phyloP scores from a whole-genome alignment of 2,888 invertebrate genomes.

The Eueremaeus valkanovi region DNA sequence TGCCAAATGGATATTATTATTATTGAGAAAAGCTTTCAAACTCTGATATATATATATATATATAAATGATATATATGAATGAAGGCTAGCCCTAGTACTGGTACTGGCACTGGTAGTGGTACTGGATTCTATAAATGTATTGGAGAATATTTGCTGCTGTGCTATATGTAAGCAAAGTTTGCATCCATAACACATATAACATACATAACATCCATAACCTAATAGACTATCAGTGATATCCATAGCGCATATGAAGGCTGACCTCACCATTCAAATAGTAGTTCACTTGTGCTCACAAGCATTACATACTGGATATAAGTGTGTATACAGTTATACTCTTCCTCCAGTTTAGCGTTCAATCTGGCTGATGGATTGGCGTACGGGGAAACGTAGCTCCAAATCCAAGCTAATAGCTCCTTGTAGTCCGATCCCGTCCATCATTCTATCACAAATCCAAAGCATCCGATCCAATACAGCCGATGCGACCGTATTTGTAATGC shows the following conservation, averaged over 20 bases:
- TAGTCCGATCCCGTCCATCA: slow-evolving; percentile 39
- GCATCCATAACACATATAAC: slow-evolving; percentile 30
- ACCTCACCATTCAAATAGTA: slow-evolving; percentile 32
- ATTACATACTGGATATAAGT: slow-evolving; percentile 23
- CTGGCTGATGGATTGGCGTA: slow-evolving; percentile 40
- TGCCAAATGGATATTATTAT: slow-evolving; percentile 10
- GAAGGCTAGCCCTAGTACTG: slow-evolving; percentile 11
- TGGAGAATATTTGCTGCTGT: too few species aligned
- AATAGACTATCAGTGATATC: slow-evolving; percentile 12
- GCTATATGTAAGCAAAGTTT: slow-evolving; percentile 21
- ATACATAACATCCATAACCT: slow-evolving; percentile 33
- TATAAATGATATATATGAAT: slow-evolving; percentile 27
- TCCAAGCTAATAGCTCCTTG: slow-evolving; percentile 40
- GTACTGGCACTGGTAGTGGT: too few species aligned
- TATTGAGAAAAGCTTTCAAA: slow-evolving; percentile 35
- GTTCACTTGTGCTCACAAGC: not conserved
- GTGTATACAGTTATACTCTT: too few species aligned
- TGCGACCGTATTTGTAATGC: slow-evolving; percentile 24
- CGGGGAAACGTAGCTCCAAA: slow-evolving; percentile 31
- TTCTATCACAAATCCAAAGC: slow-evolving; percentile 37
- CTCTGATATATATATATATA: too few species aligned
- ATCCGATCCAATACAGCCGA: not conserved
- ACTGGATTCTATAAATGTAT: too few species aligned
- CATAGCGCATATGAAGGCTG: slow-evolving; percentile 23
- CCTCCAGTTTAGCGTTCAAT: slow-evolving; percentile 30